phyloP scores from a whole-genome alignment of 2,888 invertebrate genomes.

The Junonia oenone region DNA sequence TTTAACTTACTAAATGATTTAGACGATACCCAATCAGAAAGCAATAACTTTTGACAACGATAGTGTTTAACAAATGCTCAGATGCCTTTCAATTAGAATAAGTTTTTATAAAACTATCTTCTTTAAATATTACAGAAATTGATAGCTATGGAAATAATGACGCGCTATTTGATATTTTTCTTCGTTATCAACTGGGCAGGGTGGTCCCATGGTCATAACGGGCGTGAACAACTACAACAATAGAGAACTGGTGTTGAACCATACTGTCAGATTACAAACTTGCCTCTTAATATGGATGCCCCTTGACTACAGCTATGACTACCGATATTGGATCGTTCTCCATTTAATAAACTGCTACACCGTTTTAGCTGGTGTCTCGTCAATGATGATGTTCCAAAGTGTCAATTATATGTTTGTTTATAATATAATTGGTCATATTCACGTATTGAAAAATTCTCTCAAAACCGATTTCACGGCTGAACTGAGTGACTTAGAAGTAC shows the following conservation, averaged over 20 bases:
- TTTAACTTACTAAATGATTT: too few species aligned
- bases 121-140: slow-evolving; percentile 36
- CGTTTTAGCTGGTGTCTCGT: slow-evolving; percentile 22
- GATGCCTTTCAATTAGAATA: too few species aligned
- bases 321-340: slow-evolving; percentile 35
- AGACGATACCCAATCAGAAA: too few species aligned
- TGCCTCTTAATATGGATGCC: slow-evolving; percentile 41
- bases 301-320: slow-evolving; percentile 44
- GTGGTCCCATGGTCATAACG: slow-evolving; percentile 36
- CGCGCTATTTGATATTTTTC: slow-evolving; percentile 28
- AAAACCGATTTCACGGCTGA: slow-evolving; percentile 25
- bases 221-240: slow-evolving; percentile 34
- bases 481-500: slow-evolving; percentile 32
- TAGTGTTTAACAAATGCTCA: too few species aligned
- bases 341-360: slow-evolving; percentile 33
- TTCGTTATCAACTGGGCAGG: slow-evolving; percentile 28
- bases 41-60: too few species aligned
- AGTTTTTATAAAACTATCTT: too few species aligned
- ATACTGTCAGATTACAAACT: slow-evolving; percentile 37
- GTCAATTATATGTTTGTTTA: slow-evolving; percentile 38
- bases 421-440: slow-evolving; percentile 43
- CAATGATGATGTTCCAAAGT: slow-evolving; percentile 35
- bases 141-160: slow-evolving; percentile 32
- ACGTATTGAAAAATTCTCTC: slow-evolving; percentile 39
- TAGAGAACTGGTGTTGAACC: slow-evolving; percentile 35